phyloP scores from a whole-genome alignment of 2,888 invertebrate genomes.

The Hypolimnas misippus region DNA sequence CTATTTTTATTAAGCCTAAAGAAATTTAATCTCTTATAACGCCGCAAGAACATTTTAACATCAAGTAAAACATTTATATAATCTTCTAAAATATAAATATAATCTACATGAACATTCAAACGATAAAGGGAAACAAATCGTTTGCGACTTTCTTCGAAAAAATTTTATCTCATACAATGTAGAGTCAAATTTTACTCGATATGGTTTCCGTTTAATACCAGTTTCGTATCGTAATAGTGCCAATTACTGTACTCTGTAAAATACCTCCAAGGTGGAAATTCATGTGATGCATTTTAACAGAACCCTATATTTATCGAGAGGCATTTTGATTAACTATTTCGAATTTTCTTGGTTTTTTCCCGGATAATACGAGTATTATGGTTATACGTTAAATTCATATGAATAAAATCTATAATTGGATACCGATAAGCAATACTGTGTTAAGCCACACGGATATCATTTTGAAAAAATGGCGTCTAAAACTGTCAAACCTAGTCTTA shows the following conservation, averaged over 20 bases:
- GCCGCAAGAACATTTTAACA: neutral
- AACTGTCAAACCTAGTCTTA: too few relatives aligned
- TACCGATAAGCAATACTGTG: too few relatives aligned
- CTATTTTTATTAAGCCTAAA: conserved; percentile 18
- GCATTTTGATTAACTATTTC: neutral
- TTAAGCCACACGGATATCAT: too few relatives aligned
- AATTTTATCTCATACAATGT: conserved; percentile 14
- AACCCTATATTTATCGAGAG: conserved; percentile 5
- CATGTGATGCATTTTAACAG: conserved; percentile 18
- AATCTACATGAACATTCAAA: neutral
- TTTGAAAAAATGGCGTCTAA: too few relatives aligned
- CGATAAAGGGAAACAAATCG: neutral
- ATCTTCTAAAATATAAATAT: neutral
- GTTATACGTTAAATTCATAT: too few relatives aligned
- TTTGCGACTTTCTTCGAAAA: conserved; percentile 4
- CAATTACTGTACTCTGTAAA: conserved; percentile 31
- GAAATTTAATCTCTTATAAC: neutral
- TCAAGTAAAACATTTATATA: neutral
- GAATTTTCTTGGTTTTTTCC: too few relatives aligned
- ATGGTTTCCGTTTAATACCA: conserved; percentile 28
- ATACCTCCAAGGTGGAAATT: conserved; percentile 10
- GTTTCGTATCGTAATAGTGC: conserved; percentile 27
- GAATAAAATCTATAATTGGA: too few relatives aligned
- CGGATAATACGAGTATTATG: too few relatives aligned
- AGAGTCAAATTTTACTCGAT: conserved; percentile 22